These are phyloP conservation scores for Pangasianodon gigas DNA, from an alignment of 2,113 vertebrate genomes.

Conservation along the genomic window DNA sequence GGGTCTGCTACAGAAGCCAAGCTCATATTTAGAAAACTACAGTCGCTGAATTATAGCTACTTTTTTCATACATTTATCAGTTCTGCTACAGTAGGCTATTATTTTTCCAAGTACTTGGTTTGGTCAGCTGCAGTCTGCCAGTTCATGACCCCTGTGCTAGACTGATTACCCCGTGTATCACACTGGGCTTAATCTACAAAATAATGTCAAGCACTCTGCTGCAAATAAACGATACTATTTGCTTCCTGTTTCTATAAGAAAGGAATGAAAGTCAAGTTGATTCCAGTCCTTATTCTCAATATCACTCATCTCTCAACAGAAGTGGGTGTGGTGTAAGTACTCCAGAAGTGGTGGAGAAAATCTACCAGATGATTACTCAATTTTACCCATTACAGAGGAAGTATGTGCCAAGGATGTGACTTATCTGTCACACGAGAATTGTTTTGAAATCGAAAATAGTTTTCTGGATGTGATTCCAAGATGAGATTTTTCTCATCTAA, in stretches of 20 bases:
- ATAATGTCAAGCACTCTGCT: not conserved
- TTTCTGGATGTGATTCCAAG: not conserved
- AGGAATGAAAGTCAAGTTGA: not conserved
- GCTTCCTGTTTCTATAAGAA: not conserved
- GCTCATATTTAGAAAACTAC: no score
- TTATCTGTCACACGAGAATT: not conserved
- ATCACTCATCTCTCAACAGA: not conserved
- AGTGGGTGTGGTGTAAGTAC: not conserved
- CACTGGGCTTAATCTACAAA: not conserved
- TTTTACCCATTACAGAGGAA: not conserved
- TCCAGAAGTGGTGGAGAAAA: not conserved
- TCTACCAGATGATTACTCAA: not conserved
- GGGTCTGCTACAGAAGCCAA: no score
- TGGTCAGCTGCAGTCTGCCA: not conserved
- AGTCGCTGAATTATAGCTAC: no score
- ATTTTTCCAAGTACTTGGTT: not conserved
- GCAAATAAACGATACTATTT: not conserved
- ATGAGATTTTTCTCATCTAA: not conserved
- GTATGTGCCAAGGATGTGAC: not conserved
- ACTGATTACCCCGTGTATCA: not conserved
- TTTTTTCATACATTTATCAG: not conserved
- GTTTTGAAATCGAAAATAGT: not conserved
- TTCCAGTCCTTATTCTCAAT: not conserved
- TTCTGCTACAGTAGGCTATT: not conserved
- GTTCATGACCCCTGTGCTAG: not conserved